These are phyloP conservation scores for Arbacia lixula DNA, from an alignment of 53 echinoderm and acorn worm species.

Conservation along the genomic window DNA sequence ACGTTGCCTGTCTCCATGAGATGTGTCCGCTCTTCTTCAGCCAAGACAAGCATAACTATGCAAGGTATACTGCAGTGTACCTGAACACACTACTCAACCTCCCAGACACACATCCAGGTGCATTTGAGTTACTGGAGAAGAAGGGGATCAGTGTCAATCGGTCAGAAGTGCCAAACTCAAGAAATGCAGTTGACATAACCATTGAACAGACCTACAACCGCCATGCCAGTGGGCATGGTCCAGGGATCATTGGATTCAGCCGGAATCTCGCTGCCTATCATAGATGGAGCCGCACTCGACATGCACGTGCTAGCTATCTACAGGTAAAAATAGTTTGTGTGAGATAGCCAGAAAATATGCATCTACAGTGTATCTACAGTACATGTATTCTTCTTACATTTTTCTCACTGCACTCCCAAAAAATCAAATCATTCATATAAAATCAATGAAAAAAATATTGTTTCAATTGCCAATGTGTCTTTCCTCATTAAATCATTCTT, in stretches of 20 bases:
- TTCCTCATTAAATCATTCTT: constrained; percentile 43
- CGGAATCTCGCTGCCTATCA: constrained; percentile 58
- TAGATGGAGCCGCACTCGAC: constrained; percentile 65
- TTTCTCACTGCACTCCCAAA: constrained; percentile 20
- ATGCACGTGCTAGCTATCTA: constrained; percentile 48
- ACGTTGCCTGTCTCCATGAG: constrained; percentile 48
- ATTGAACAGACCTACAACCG: constrained; percentile 71
- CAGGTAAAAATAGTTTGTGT: constrained; percentile 6
- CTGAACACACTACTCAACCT: constrained; percentile 58
- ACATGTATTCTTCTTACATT: constrained; percentile 27
- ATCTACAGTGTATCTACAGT: constrained; percentile 16
- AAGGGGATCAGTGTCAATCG: constrained; percentile 65
- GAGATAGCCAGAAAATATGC: constrained; percentile 15
- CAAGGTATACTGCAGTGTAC: constrained; percentile 58
- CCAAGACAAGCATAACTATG: constrained; percentile 56
- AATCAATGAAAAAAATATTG: constrained; percentile 40
- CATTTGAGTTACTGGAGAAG: constrained; percentile 54
- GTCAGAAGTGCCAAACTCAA: constrained; percentile 60
- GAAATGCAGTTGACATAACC: constrained; percentile 63
- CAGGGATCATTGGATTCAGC: constrained; percentile 70
- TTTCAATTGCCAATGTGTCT: constrained; percentile 45
- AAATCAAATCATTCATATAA: constrained; percentile 6
- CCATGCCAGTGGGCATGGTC: constrained; percentile 63
- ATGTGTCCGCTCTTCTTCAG: constrained; percentile 64
- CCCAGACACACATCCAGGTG: constrained; percentile 67